Evolutionary conservation across 2,797 vertebrate genomes (phyloP).

Genomic region (Dryobates pubescens): DNA sequence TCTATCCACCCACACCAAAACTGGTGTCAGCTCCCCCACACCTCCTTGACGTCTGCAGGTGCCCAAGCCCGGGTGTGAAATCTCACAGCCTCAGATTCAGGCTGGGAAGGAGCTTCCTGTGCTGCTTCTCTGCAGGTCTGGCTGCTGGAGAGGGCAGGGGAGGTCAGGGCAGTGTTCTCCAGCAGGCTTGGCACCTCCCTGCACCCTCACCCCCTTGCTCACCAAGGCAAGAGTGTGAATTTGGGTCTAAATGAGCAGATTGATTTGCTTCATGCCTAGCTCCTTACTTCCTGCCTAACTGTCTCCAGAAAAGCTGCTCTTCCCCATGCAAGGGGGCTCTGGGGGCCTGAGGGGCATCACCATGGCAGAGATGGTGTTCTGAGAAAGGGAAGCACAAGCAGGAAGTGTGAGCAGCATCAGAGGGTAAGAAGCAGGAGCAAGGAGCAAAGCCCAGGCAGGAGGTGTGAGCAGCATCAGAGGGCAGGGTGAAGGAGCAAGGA

Average conservation of each 20-base stretch:
- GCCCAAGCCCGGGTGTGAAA: neutral
- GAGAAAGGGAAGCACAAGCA: no score
- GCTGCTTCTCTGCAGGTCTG: neutral
- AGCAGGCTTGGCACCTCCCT: neutral
- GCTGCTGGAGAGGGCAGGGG: neutral
- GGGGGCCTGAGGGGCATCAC: rapidly evolving
- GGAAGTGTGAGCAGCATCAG: no score
- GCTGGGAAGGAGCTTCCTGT: neutral
- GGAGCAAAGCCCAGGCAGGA: no score
- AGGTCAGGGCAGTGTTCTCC: neutral
- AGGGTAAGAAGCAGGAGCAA: no score
- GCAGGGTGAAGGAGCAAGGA: neutral
- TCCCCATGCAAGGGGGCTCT: neutral
- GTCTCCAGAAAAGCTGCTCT: neutral
- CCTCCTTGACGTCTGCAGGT: neutral
- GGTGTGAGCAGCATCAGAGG: no score
- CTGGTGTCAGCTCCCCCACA: rapidly evolving
- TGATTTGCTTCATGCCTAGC: rapidly evolving
- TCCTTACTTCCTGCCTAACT: neutral
- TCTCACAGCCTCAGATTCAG: neutral
- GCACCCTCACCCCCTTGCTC: neutral
- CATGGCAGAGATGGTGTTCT: neutral
- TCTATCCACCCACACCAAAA: neutral
- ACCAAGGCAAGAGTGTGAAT: neutral
- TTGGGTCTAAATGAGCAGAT: neutral